These are phyloP conservation scores for Drosophila asahinai DNA, from an alignment of 1,140 invertebrate genomes.

Conservation along the genomic window DNA sequence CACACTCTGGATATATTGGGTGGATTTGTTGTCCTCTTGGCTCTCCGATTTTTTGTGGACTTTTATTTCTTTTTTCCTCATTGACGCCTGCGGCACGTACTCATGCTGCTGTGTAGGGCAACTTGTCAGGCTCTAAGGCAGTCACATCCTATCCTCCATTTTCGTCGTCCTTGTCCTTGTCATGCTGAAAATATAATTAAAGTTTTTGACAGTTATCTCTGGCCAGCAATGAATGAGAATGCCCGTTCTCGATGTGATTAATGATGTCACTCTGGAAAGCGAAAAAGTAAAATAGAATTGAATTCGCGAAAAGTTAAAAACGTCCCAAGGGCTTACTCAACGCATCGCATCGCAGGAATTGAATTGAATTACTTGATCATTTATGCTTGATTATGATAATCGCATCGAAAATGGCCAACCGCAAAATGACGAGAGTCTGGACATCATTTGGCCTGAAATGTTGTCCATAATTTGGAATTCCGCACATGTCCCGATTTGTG, in stretches of 20 bases:
- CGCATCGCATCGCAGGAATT: background rate
- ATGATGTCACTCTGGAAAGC: constrained; percentile 45
- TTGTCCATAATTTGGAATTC: constrained; percentile 33
- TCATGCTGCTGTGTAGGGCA: constrained; percentile 33
- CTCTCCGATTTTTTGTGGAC: constrained; percentile 9
- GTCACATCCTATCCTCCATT: constrained; percentile 20
- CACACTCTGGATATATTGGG: constrained; percentile 22
- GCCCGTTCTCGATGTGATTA: constrained; percentile 61
- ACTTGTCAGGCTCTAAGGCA: constrained; percentile 47
- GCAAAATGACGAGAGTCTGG: background rate
- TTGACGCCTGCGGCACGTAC: constrained; percentile 63
- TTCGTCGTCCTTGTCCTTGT: constrained; percentile 23
- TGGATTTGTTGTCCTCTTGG: constrained; percentile 13
- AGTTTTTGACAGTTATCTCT: constrained; percentile 81
- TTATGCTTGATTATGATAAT: constrained; percentile 51
- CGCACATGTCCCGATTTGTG: constrained; percentile 7
- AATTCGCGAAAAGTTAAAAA: background rate
- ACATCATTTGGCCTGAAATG: constrained; percentile 20
- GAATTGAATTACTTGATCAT: constrained; percentile 36
- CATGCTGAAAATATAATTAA: constrained; percentile 82
- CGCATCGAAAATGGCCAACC: constrained; percentile 28
- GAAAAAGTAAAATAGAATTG: constrained; percentile 14
- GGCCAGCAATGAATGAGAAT: constrained; percentile 70
- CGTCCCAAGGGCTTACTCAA: background rate
- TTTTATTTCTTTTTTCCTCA: constrained; percentile 8